phyloP scores from a whole-genome alignment of 2,797 vertebrate species.

The Arnoldichthys spilopterus region DNA sequence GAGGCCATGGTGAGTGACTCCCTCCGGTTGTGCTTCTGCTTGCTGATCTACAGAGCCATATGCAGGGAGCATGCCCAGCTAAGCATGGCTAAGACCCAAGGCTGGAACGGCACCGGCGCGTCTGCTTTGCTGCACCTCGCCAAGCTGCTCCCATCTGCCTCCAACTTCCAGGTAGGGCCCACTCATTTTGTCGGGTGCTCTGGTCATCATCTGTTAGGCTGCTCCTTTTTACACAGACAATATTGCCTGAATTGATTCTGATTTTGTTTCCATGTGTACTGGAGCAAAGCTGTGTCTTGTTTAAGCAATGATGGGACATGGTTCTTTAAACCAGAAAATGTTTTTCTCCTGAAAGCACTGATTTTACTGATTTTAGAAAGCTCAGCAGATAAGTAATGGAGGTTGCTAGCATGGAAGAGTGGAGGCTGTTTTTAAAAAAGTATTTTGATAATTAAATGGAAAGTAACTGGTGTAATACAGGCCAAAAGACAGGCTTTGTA shows the following conservation, averaged over 20 bases:
- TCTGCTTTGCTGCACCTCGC: conserved; percentile 24
- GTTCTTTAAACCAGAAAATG: neutral
- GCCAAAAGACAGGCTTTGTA: too few relatives aligned
- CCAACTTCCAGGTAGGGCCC: conserved; percentile 9
- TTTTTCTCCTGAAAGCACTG: too few relatives aligned
- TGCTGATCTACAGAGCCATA: conserved; percentile 29
- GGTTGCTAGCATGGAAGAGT: too few relatives aligned
- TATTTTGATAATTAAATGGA: too few relatives aligned
- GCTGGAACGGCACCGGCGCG: conserved; percentile 15
- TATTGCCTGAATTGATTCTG: neutral
- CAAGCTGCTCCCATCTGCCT: conserved; percentile 25
- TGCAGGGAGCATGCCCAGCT: conserved; percentile 21
- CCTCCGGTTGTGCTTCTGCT: conserved; percentile 12
- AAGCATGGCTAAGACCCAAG: conserved; percentile 18
- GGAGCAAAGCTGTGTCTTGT: neutral
- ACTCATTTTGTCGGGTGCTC: neutral
- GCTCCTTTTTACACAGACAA: neutral
- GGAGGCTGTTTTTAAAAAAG: too few relatives aligned
- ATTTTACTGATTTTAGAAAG: too few relatives aligned
- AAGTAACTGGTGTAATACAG: too few relatives aligned
- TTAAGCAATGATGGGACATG: neutral
- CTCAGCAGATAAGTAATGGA: too few relatives aligned
- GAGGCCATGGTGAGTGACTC: conserved; percentile 9
- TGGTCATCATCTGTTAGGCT: conserved; percentile 21
- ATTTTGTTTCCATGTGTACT: neutral